Conservation (phyloP, 2,797 vertebrate genomes). For the Choloepus didactylus region DNA sequence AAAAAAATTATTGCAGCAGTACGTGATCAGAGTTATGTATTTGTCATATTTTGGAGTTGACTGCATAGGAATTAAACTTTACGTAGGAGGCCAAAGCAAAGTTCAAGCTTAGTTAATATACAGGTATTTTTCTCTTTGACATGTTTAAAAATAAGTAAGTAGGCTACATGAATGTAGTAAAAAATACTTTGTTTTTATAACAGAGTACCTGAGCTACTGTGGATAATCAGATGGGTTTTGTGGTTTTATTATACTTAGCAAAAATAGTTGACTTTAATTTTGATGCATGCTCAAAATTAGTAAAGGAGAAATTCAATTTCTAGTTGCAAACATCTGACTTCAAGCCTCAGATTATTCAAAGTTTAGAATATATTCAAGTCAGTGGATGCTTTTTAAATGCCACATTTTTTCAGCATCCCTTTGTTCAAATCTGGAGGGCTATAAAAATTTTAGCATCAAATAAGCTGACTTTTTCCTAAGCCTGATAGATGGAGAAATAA, state of each 20-base stretch:
- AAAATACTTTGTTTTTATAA: background rate
- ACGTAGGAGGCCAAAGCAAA: background rate
- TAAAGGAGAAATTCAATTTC: background rate
- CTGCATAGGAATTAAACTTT: constrained; percentile 8
- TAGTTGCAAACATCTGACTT: background rate
- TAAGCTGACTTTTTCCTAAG: background rate
- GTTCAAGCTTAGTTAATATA: background rate
- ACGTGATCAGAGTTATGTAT: background rate
- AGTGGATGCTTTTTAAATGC: background rate
- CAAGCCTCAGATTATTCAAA: background rate
- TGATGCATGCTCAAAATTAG: background rate
- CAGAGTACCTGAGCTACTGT: background rate
- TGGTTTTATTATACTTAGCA: background rate
- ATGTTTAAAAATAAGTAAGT: background rate
- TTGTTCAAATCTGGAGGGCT: background rate
- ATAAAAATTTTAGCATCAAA: background rate
- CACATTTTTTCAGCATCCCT: too few relatives aligned
- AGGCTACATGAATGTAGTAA: background rate
- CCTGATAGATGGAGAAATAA: background rate
- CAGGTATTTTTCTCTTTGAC: background rate
- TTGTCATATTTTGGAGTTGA: constrained; percentile 4
- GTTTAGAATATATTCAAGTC: background rate
- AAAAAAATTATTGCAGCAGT: background rate
- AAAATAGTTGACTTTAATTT: constrained; percentile 1
- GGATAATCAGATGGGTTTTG: background rate